Percentiles rank a stretch among this genome's conserved stretches.
phyloP scores from a whole-genome alignment of 2,888 invertebrate species.

The Fragum sueziense region DNA sequence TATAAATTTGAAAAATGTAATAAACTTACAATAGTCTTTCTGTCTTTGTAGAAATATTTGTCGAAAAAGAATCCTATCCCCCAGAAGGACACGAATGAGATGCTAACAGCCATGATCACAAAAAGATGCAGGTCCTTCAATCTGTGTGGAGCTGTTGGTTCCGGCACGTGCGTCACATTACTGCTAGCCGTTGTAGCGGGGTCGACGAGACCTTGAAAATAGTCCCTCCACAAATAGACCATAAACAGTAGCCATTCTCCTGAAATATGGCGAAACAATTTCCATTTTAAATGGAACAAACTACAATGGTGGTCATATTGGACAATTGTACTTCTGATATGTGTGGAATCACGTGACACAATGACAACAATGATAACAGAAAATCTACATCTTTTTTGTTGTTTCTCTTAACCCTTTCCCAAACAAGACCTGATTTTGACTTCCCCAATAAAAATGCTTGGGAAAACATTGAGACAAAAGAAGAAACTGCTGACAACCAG shows the following conservation, averaged over 20 bases:
- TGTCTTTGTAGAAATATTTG: constrained; percentile 86
- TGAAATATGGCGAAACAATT: constrained; percentile 27
- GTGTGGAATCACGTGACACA: neutral
- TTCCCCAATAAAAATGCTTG: too few relatives aligned
- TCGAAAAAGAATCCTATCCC: constrained; percentile 86
- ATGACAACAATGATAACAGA: too few relatives aligned
- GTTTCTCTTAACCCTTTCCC: too few relatives aligned
- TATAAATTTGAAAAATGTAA: too few relatives aligned
- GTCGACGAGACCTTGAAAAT: constrained; percentile 28
- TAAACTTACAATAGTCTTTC: constrained; percentile 42
- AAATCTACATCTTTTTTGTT: neutral
- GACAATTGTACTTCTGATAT: neutral
- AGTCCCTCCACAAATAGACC: constrained; percentile 86
- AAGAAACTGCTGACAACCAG: too few relatives aligned
- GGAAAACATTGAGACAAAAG: too few relatives aligned
- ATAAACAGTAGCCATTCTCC: constrained; percentile 86
- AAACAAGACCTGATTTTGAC: too few relatives aligned
- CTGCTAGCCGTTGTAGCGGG: neutral
- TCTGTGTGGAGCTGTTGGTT: constrained; percentile 33
- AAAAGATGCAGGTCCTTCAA: constrained; percentile 62
- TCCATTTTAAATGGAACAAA: neutral
- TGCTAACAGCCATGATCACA: constrained; percentile 77
- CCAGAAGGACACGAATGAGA: constrained; percentile 87
- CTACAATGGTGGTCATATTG: neutral
- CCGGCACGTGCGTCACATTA: constrained; percentile 7